Base-by-base conservation (phyloP, 2,113 vertebrate genomes). In the Cervus canadensis region DNA sequence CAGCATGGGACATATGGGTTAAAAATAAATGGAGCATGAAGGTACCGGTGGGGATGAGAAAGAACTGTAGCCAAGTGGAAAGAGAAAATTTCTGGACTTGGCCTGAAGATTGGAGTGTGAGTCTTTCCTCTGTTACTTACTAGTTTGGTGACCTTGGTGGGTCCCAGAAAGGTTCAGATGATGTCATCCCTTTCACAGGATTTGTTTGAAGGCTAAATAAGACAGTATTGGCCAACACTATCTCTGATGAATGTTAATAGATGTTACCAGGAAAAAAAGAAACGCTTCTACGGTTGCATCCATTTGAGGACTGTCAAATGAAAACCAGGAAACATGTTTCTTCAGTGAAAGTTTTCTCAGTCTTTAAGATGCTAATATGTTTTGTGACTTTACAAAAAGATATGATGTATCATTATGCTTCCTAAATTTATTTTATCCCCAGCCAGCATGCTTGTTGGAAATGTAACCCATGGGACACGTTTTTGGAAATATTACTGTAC, bases 21-120 rank as follows among this genome's bases (percentile, higher is more conserved):
- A 98, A 97, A 97, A 97, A 89, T 96, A 97, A 97, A 96, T 25
- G 52, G 60, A 98, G 97, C 98, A 97, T 78, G 93, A 98, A 94
- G 16, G 28, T 83, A 30, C 26, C 54, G n/a, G 43, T 48, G 23
- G 7, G 91, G 88, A 92, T 96, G 89, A 97, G 98, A 83, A 92
- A 78, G 40, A 62, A 62, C 30, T 50, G 16, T 30, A 93, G 67
- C 6, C 67, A 71, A 79, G 14, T 14, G 45, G 83, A 43, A 62
- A 74, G 28, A 56, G 40, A 62, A 79, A 87, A n/a, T 30, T 30
- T 91, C 50, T 93, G 56, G 33, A 62, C n/a, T 82, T 86, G 54
- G 30, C 88, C 26, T 91, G 57, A 92, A 94, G 50, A 89, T 56
- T 67, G 10, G 88, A 97, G 67, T 71, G 87, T 28, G 79, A 93